phyloP scores from a whole-genome alignment of 2,113 vertebrate species.

The Mobula birostris region DNA sequence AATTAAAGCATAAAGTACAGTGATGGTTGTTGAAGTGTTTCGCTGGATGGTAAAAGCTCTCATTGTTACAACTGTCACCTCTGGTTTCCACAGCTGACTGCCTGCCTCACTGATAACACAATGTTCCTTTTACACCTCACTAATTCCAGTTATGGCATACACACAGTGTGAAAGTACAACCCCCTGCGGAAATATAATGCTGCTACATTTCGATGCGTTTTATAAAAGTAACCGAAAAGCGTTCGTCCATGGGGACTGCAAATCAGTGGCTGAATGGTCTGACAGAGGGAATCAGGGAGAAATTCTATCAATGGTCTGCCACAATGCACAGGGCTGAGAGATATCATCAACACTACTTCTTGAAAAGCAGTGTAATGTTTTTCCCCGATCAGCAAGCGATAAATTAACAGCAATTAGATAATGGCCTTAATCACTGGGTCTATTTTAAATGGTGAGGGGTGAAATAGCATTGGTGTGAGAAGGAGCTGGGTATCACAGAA shows the following conservation, averaged over 20 bases:
- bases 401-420: too few relatives aligned
- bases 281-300: too few relatives aligned
- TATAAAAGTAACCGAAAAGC: background rate
- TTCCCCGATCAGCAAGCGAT: too few relatives aligned
- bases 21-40: background rate
- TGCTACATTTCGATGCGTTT: background rate
- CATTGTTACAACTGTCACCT: background rate
- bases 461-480: too few relatives aligned
- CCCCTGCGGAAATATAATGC: background rate
- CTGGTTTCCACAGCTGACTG: background rate
- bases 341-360: too few relatives aligned
- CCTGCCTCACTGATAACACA: background rate
- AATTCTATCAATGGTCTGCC: too few relatives aligned
- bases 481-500: too few relatives aligned
- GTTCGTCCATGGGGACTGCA: background rate
- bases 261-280: too few relatives aligned
- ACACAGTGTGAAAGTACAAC: background rate
- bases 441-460: too few relatives aligned
- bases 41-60: background rate
- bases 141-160: conserved; percentile 2
- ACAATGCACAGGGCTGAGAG: too few relatives aligned
- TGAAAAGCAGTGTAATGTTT: too few relatives aligned
- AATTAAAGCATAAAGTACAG: background rate
- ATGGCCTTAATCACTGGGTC: too few relatives aligned
- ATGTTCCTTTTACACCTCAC: conserved; percentile 20